These are phyloP conservation scores for Conchocele bisecta DNA, from an alignment of 2,888 invertebrate species.

Conservation along the genomic window DNA sequence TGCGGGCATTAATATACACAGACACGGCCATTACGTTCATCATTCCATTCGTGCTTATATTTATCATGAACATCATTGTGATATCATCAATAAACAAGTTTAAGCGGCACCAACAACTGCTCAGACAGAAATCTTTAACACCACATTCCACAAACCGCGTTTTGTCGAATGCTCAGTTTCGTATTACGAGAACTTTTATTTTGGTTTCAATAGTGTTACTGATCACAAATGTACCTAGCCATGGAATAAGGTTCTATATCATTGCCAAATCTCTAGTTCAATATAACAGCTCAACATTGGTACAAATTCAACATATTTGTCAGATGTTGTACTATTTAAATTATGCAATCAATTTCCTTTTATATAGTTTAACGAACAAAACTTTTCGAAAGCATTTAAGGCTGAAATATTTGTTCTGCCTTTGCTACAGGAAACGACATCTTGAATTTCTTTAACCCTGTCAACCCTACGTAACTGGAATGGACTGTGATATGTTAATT, in stretches of 20 bases:
- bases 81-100: slow-evolving; percentile 40
- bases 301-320: slow-evolving; percentile 64
- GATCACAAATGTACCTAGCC: slow-evolving; percentile 74
- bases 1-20: slow-evolving; percentile 65
- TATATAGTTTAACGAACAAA: slow-evolving; percentile 66
- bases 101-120: slow-evolving; percentile 1
- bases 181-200: slow-evolving; percentile 71
- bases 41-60: slow-evolving; percentile 66
- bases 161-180: slow-evolving; percentile 64
- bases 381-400: slow-evolving; percentile 64
- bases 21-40: slow-evolving; percentile 69
- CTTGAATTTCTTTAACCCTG: too few relatives aligned
- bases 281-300: slow-evolving; percentile 3
- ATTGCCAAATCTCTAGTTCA: slow-evolving; percentile 54
- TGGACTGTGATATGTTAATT: too few relatives aligned
- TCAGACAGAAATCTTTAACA: not conserved
- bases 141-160: slow-evolving; percentile 35
- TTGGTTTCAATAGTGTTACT: slow-evolving; percentile 73
- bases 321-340: slow-evolving; percentile 70
- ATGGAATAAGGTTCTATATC: slow-evolving; percentile 70
- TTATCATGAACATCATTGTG: slow-evolving; percentile 66
- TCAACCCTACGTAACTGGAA: too few relatives aligned
- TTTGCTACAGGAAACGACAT: too few relatives aligned
- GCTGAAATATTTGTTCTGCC: too few relatives aligned
- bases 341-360: slow-evolving; percentile 68